Percentiles rank a stretch among this genome's conserved stretches.
phyloP scores from a whole-genome alignment of 2,113 vertebrate species.

The Prunella fulvescens region DNA sequence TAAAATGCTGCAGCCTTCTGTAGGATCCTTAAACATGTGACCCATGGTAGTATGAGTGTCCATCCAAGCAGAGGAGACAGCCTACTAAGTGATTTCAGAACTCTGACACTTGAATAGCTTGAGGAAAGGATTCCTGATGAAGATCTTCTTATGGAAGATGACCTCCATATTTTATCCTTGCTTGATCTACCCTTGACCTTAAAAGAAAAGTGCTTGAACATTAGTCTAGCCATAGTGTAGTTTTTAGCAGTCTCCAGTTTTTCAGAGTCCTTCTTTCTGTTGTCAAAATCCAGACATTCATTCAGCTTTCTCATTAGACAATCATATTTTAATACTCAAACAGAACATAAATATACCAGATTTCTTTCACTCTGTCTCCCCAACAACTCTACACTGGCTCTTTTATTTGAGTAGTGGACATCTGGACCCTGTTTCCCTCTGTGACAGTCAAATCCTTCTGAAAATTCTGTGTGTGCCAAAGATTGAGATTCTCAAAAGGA shows the following conservation, averaged over 20 bases:
- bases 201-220: background rate
- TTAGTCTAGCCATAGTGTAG: background rate
- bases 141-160: background rate
- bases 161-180: background rate
- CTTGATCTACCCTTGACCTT: background rate
- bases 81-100: background rate
- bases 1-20: background rate
- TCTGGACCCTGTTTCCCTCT: slow-evolving; percentile 31
- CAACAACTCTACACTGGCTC: background rate
- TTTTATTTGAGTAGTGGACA: slow-evolving; percentile 13
- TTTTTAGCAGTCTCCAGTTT: background rate
- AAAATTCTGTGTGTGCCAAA: background rate
- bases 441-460: slow-evolving; percentile 23
- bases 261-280: background rate
- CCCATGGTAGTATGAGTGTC: background rate
- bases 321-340: slow-evolving; percentile 8
- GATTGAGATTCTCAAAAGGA: background rate
- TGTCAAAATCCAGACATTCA: background rate
- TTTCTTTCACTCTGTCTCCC: background rate
- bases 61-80: background rate
- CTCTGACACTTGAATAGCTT: background rate
- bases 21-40: background rate
- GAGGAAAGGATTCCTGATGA: background rate
- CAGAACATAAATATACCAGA: background rate
- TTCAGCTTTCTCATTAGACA: slow-evolving; percentile 1